Evolutionary conservation across 2,888 invertebrate species (phyloP), one percentile per base, ranked within the genome.

Genomic region (Dolichomitus sp.): DNA sequence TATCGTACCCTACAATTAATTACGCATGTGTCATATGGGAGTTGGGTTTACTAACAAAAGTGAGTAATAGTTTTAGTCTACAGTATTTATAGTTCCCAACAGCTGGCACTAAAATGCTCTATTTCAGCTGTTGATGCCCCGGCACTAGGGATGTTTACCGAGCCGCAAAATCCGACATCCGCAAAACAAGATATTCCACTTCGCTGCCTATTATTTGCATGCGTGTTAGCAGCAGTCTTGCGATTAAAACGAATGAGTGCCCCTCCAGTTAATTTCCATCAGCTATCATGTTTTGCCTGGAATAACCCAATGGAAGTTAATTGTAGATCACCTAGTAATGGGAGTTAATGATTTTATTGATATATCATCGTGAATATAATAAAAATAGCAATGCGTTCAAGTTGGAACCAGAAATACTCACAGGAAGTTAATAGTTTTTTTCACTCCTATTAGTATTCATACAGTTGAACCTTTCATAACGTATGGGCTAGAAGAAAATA

Each of bases 101-200:
- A 9, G 11, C 2, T 3, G 14, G 37, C 11, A 17, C n/a, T 37
- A 12, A 19, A 37, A 37, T 37, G 11, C 4, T 19, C 33, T 3
- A 9, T 61, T 61, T 61, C 37, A 37, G 11, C 37, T 61, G 61
- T 19, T 40, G 40, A 19, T 40, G 7, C 17, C 37, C 0, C 59
- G 17, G 4, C 9, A 37, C 17, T 3, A 19, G 37, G 37, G 9
- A 37, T 40, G 40, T 40, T 61, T 37, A 17, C 17, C 37, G 37
- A 61, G 19, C 61, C 0, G 40, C 37, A 17, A 61, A 61, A 61
- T 61, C 19, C 40, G 19, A 33, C 37, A 61, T 61, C 19, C 61
- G 17, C 37, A 37, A 61, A 61, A 61, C 61, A 61, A 40, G 61
- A 61, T 61, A 40, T 40, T 37, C 61, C 33, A 61, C 61, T 61